These are phyloP conservation scores for Salvator merianae DNA, from an alignment of 2,113 vertebrate genomes.

Conservation along the genomic window DNA sequence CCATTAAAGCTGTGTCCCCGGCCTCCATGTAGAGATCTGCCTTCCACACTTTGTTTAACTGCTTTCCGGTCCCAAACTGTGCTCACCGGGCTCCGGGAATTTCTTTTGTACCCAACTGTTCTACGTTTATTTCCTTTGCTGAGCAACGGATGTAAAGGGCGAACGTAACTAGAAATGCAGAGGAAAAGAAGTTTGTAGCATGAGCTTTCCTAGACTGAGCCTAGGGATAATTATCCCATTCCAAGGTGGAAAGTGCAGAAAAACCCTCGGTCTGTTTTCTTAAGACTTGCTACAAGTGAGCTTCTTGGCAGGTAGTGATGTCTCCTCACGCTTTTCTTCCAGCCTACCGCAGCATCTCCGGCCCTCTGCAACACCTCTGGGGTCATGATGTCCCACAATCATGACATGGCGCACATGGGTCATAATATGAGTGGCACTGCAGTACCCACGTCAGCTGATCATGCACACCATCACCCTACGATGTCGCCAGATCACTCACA, in stretches of 20 bases:
- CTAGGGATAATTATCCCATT: no score
- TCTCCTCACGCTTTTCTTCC: background rate
- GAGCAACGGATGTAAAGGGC: background rate
- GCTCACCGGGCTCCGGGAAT: no score
- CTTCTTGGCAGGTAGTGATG: background rate
- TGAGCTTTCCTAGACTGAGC: no score
- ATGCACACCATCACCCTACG: constrained; percentile 66
- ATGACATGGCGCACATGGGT: constrained; percentile 37
- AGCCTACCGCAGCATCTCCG: constrained; percentile 11
- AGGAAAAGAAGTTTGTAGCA: no score
- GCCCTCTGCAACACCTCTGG: constrained; percentile 13
- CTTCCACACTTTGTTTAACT: background rate
- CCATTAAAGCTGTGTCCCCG: background rate
- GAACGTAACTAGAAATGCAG: no score
- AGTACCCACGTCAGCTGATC: constrained; percentile 27
- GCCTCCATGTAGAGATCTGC: background rate
- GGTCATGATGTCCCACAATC: constrained; percentile 54
- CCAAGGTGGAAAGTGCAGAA: no score
- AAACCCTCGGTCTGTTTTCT: background rate
- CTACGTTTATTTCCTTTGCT: background rate
- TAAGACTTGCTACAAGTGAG: background rate
- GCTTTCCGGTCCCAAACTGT: no score
- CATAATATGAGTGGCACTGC: constrained; percentile 48
- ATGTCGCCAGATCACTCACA: constrained; percentile 52
- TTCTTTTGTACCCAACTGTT: no score